Percentiles rank a stretch among this genome's conserved stretches.
Conservation (phyloP, 2,113 vertebrate genomes). For the Patagioenas fasciata region DNA sequence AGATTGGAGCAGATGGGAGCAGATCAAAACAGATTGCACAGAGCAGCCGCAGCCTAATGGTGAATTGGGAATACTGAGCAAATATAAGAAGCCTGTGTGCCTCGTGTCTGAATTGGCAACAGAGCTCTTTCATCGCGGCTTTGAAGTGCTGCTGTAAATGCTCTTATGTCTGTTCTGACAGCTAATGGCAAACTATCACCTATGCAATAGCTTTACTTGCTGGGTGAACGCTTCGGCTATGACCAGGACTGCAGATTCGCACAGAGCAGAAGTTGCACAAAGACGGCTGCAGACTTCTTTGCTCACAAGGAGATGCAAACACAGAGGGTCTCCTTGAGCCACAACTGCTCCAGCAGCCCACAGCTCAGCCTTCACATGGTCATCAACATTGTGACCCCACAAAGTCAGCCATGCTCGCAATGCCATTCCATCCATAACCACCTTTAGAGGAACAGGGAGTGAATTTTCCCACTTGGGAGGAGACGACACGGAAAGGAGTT, state of each 20-base stretch:
- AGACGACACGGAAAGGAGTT: not conserved
- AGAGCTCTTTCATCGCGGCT: not conserved
- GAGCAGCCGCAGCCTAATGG: constrained; percentile 8
- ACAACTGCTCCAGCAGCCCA: not conserved
- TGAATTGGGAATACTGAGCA: constrained; percentile 18
- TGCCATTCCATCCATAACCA: not conserved
- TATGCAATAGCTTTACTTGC: not conserved
- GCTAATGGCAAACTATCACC: not conserved
- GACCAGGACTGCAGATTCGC: not conserved
- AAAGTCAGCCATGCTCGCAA: fast-evolving
- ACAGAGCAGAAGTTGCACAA: not conserved
- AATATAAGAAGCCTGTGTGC: not conserved
- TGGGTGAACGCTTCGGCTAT: not conserved
- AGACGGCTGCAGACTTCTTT: not conserved
- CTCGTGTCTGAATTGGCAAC: not conserved
- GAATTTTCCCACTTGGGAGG: not conserved
- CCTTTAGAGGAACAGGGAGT: not conserved
- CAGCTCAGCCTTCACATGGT: not conserved
- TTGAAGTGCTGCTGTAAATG: not conserved
- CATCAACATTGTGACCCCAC: not conserved
- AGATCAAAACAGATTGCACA: constrained; percentile 63
- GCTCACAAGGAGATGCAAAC: not conserved
- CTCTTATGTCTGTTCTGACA: not conserved
- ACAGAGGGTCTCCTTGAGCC: fast-evolving
- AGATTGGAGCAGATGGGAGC: constrained; percentile 44